Evolutionary conservation across 2,797 vertebrate species (phyloP), one percentile per base, ranked within the genome.

Genomic region (Karalla daura): DNA sequence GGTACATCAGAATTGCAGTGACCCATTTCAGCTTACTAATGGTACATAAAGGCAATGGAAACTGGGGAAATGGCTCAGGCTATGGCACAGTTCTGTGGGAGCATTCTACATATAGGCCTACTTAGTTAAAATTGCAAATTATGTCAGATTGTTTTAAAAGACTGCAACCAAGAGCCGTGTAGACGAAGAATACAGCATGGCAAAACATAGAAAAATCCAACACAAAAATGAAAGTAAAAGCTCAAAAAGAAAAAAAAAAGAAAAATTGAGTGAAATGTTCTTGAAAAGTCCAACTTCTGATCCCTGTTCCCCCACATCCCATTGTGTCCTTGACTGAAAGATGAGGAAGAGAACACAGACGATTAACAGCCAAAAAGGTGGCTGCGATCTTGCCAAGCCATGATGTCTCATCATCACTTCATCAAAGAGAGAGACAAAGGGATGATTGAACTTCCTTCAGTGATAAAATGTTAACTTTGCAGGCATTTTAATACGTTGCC

Each of bases 341-440:
- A 70, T 86, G 81, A 76, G 63, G 80, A 83, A 92, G 93, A 92
- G 76, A 93, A 90, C 81, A 82, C 62, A 50, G 61, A 87, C 70
- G 35, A 63, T 61, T 82, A 91, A 92, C 86, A 90, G 84, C 78
- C 93, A 91, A 90, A 89, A 89, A 89, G 83, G 87, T 85, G 87
- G 90, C 89, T 35, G 51, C n/a, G 58, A 72, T 58, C 64, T 88
- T 30, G 87, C 85, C 93, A 93, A n/a, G n/a, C n/a, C n/a, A n/a
- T n/a, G 89, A 92, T 91, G 93, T 52, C 81, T 74, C 64, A 70
- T 65, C 35, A 40, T 70, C 44, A 50, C 13, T 39, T n/a, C n/a
- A n/a, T n/a, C n/a, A n/a, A n/a, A 86, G 49, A 41, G 85, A 73
- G 72, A 43, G 60, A 78, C 40, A 33, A 33, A 8, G 43, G 32